Conservation (phyloP, 2,797 vertebrate genomes). For the Acanthopagrus latus region DNA sequence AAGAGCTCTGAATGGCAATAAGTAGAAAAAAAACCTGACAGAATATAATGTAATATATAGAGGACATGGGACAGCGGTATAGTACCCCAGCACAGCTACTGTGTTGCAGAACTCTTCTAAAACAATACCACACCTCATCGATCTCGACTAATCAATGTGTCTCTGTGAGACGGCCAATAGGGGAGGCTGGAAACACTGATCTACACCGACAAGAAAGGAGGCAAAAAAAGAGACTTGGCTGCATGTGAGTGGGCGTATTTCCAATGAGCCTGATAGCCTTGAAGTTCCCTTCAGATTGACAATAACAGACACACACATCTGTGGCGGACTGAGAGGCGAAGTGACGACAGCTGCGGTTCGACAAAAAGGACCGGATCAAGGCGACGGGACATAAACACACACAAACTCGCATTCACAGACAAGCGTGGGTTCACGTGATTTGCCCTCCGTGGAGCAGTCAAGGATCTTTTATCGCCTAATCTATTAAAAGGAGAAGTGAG, state of each 20-base stretch:
- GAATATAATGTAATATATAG: slow-evolving; percentile 1
- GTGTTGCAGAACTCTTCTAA: slow-evolving; percentile 65
- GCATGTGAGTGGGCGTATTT: slow-evolving; percentile 33
- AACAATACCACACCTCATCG: slow-evolving; percentile 72
- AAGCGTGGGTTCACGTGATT: slow-evolving; percentile 48
- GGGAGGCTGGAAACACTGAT: slow-evolving; percentile 60
- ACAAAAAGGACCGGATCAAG: slow-evolving; percentile 42
- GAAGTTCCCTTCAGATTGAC: slow-evolving; percentile 65
- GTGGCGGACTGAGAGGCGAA: slow-evolving; percentile 46
- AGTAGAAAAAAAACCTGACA: slow-evolving; percentile 10
- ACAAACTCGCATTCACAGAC: background rate
- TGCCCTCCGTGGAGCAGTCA: slow-evolving; percentile 29
- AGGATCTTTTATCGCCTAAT: slow-evolving; percentile 57
- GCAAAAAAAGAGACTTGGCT: slow-evolving; percentile 41
- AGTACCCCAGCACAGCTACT: slow-evolving; percentile 39
- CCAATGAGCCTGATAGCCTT: slow-evolving; percentile 57
- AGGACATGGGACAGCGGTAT: slow-evolving; percentile 32
- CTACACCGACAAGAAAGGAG: slow-evolving; percentile 56
- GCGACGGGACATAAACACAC: slow-evolving; percentile 6
- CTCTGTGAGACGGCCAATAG: slow-evolving; percentile 54
- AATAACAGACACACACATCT: slow-evolving; percentile 56
- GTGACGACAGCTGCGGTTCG: slow-evolving; percentile 5
- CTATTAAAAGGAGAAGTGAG: slow-evolving; percentile 63
- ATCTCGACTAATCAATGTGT: slow-evolving; percentile 75
- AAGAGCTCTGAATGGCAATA: slow-evolving; percentile 15